Evolutionary conservation across 2,797 vertebrate genomes (phyloP).

Genomic region (Hippocampus kuda): DNA sequence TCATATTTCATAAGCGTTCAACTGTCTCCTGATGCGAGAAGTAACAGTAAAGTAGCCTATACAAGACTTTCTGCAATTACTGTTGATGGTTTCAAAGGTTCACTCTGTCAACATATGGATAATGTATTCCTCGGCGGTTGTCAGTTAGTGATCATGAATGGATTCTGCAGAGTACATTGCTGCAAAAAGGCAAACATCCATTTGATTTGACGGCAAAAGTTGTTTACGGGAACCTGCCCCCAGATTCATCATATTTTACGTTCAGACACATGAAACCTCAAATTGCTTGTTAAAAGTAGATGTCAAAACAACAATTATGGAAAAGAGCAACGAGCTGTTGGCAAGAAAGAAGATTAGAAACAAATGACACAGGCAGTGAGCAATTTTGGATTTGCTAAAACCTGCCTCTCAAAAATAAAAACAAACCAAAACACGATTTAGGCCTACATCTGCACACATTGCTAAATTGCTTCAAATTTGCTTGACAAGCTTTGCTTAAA

Average conservation of each 20-base stretch:
- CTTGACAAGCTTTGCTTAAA: background rate
- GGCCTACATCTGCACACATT: background rate
- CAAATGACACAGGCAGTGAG: too few species aligned
- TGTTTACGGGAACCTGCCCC: too few species aligned
- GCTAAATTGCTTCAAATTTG: too few species aligned
- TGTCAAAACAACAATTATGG: background rate
- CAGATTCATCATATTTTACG: background rate
- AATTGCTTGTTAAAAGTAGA: background rate
- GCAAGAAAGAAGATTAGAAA: too few species aligned
- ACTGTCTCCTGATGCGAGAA: background rate
- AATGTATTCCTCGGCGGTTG: background rate
- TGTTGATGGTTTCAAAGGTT: background rate
- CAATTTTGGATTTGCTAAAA: background rate
- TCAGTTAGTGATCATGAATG: background rate
- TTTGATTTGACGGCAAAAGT: background rate
- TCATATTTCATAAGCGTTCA: constrained; percentile 1
- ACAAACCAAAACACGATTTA: too few species aligned
- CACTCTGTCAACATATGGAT: background rate
- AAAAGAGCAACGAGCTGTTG: too few species aligned
- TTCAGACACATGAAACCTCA: background rate
- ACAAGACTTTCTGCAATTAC: background rate
- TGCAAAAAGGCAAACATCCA: too few species aligned
- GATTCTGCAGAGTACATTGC: too few species aligned
- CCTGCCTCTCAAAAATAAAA: background rate
- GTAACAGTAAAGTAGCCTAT: background rate